These are phyloP conservation scores for Sander vitreus DNA, from an alignment of 2,113 vertebrate genomes.

Conservation along the genomic window DNA sequence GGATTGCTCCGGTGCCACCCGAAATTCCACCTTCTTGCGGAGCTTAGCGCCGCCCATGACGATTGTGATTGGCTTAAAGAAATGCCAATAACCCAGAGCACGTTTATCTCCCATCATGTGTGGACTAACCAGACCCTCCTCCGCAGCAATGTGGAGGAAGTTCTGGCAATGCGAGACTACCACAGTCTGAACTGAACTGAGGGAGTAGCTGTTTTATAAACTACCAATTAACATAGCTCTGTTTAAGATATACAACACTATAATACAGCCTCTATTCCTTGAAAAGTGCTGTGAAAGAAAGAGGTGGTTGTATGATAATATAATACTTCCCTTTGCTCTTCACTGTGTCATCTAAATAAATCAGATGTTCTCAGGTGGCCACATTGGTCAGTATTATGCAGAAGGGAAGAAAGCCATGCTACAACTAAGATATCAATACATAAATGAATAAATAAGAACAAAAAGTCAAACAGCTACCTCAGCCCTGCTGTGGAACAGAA, in stretches of 20 bases:
- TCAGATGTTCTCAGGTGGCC: neutral
- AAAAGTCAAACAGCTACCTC: conserved; percentile 1
- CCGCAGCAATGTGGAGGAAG: no score
- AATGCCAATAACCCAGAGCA: no score
- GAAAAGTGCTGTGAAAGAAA: neutral
- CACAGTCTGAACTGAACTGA: neutral
- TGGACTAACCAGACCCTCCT: no score
- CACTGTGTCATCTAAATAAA: neutral
- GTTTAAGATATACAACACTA: neutral
- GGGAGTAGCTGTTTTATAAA: conserved; percentile 4
- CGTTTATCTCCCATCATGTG: no score
- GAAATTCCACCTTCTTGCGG: no score
- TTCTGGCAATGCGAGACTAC: no score
- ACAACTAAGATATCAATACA: neutral
- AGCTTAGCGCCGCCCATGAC: no score
- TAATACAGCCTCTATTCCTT: neutral
- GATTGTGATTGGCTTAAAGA: no score
- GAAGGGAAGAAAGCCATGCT: neutral
- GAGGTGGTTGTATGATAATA: no score
- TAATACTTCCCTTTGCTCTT: neutral
- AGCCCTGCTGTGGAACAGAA: neutral
- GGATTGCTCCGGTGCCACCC: no score
- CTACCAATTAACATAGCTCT: neutral
- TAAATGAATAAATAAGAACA: conserved; percentile 14
- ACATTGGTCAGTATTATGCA: neutral